Percentiles rank a stretch among this genome's conserved stretches.
Evolutionary conservation across 1,140 invertebrate species (phyloP).

Genomic region (Drosophila elegans): DNA sequence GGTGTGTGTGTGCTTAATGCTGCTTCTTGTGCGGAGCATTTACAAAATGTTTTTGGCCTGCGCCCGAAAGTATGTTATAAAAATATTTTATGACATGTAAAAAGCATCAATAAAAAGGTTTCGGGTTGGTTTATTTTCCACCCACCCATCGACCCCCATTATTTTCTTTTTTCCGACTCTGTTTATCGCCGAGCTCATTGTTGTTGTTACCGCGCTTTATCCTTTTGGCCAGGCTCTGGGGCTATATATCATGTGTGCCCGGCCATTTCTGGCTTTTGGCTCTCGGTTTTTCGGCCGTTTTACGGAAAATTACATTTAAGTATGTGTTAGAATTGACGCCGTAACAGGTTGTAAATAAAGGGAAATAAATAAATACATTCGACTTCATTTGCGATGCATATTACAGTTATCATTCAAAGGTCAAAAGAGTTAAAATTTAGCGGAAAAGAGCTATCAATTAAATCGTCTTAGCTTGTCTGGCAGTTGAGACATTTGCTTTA

Average conservation of each 20-base stretch:
- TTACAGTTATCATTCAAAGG: slow-evolving; percentile 19
- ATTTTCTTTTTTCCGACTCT: slow-evolving; percentile 37
- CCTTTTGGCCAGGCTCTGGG: slow-evolving; percentile 59
- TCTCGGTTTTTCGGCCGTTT: slow-evolving; percentile 61
- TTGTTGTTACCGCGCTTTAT: slow-evolving; percentile 64
- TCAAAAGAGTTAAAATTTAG: neutral
- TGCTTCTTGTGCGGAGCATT: slow-evolving; percentile 38
- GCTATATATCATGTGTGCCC: slow-evolving; percentile 55
- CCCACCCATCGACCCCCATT: slow-evolving; percentile 16
- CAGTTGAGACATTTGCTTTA: slow-evolving; percentile 8
- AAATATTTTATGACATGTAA: slow-evolving; percentile 84
- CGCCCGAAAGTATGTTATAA: slow-evolving; percentile 76
- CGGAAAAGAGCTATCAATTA: neutral
- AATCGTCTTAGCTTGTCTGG: neutral
- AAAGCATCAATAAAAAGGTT: slow-evolving; percentile 80
- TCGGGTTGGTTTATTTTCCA: slow-evolving; percentile 45
- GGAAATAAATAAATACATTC: slow-evolving; percentile 50
- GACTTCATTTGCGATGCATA: slow-evolving; percentile 39
- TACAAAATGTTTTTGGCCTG: slow-evolving; percentile 60
- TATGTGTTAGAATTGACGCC: slow-evolving; percentile 79
- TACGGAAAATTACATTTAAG: slow-evolving; percentile 80
- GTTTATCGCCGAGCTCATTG: slow-evolving; percentile 59
- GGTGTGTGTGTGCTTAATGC: slow-evolving; percentile 31
- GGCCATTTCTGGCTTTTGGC: slow-evolving; percentile 46
- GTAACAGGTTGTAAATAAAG: slow-evolving; percentile 81